Base-by-base conservation (phyloP, 2,113 vertebrate genomes). In the Hippopotamus amphibius region DNA sequence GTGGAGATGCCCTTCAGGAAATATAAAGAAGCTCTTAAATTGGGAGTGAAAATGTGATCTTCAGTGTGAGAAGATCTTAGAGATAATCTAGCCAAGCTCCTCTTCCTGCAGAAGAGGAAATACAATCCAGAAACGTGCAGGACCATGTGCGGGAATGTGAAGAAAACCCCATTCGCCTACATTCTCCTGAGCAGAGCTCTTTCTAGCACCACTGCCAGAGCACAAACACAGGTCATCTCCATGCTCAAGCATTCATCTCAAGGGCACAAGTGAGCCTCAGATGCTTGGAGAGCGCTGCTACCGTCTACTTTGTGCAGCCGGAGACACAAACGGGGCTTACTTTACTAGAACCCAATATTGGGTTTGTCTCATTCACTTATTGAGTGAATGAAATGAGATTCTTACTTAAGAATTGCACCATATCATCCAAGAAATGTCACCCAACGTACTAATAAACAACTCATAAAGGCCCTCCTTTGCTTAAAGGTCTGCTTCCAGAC, bases 121-220 rank as follows among this genome's bases (percentile, higher is more conserved):
- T 7, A 2, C 63, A 41, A 8, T 22, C 7, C 19, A 59, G 69
- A 92, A 57, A 65, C 0, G 1, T 22, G 26, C n/a, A 55, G 76
- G 33, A 37, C 50, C n/a, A 1, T 24, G 76, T 79, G 53, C 12
- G 13, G 53, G 53, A 80, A 15, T 26, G 53, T 33, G 53, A 37
- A 57, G 50, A 57, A 57, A 57, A 77, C 71, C 33, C 59, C 16
- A 5, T 48, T 13, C 24, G 37, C 7, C 55, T 21, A 7, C 19
- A 57, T 57, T 57, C 17, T 74, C 33, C 71, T 28, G 3, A 50
- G 21, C 21, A 33, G 50, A 87, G 6, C 33, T 26, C 66, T 53
- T 59, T 22, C 68, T 5, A 17, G 14, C 6, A 30, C 7, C 2
- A 0, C 50, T 7, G 2, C 14, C 5, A 7, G 10, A 48, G 41